Percentiles rank a stretch among this genome's conserved stretches.
Evolutionary conservation across 2,113 vertebrate species (phyloP).

Genomic region (Prionailurus viverrinus): DNA sequence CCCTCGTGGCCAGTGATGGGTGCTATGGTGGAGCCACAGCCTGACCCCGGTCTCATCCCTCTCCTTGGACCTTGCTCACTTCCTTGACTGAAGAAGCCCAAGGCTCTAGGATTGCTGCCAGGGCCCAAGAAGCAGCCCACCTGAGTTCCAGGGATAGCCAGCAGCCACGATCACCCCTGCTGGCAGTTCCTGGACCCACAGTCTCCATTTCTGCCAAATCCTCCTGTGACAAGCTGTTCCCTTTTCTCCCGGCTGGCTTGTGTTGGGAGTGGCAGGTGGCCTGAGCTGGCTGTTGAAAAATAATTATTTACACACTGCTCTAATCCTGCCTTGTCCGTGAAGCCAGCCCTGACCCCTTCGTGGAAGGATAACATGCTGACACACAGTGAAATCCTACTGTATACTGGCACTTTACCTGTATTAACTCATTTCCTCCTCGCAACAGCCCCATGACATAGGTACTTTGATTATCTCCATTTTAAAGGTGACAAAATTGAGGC

Average conservation of each 20-base stretch:
- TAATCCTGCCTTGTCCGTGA: not conserved
- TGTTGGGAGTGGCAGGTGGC: not conserved
- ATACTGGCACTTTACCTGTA: not conserved
- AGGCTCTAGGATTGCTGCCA: not conserved
- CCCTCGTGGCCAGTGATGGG: accelerated
- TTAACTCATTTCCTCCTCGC: not conserved
- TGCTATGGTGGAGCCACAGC: accelerated
- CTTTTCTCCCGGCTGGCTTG: not conserved
- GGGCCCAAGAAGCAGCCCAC: not conserved
- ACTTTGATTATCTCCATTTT: not conserved
- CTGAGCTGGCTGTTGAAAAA: not conserved
- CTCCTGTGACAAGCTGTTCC: not conserved
- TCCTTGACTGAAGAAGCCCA: not conserved
- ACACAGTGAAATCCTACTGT: not conserved
- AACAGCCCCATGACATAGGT: not conserved
- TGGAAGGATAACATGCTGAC: not conserved
- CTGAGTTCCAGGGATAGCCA: not conserved
- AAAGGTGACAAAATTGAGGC: not conserved
- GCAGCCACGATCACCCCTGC: not conserved
- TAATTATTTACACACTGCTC: not conserved
- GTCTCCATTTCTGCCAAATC: not conserved
- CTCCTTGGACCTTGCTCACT: not conserved
- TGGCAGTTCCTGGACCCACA: not conserved
- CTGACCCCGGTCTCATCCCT: not conserved
- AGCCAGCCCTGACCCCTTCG: not conserved